Conservation (phyloP, 23 tunicate species). For the Halocynthia roretzi region DNA sequence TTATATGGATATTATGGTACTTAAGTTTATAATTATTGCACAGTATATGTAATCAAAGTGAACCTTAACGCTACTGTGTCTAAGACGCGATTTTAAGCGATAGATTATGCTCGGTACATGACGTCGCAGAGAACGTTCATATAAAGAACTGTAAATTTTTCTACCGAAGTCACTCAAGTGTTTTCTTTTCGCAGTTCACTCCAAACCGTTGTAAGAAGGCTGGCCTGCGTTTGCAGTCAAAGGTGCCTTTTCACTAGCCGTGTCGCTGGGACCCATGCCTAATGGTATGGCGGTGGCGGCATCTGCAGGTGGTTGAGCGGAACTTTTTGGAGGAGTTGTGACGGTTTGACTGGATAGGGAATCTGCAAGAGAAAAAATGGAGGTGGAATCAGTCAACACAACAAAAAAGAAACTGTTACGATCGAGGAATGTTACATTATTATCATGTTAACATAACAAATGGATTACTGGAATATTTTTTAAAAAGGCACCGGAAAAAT, state of each 20-base stretch:
- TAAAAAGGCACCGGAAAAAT: too few relatives aligned
- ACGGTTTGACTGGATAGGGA: slow-evolving; percentile 6
- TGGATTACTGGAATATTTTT: too few relatives aligned
- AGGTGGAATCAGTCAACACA: not conserved
- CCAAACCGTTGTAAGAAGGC: slow-evolving; percentile 12
- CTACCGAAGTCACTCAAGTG: too few relatives aligned
- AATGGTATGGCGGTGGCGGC: slow-evolving; percentile 15
- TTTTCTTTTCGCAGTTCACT: not conserved
- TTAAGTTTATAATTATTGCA: too few relatives aligned
- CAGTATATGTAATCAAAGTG: too few relatives aligned
- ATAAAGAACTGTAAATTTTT: too few relatives aligned
- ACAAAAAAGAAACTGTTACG: not conserved
- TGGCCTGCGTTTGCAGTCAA: slow-evolving; percentile 18
- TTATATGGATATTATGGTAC: too few relatives aligned
- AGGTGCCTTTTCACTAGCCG: slow-evolving; percentile 16
- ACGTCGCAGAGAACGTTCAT: too few relatives aligned
- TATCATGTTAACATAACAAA: not conserved
- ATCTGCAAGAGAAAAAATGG: not conserved
- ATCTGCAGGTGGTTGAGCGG: slow-evolving; percentile 11
- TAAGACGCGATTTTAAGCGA: too few relatives aligned
- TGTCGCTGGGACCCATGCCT: not conserved
- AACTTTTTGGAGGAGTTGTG: slow-evolving; percentile 2
- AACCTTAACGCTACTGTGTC: too few relatives aligned
- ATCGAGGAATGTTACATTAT: not conserved
- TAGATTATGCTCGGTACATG: too few relatives aligned